phyloP scores from a whole-genome alignment of 1,140 invertebrate genomes.

The Diorhabda carinulata region DNA sequence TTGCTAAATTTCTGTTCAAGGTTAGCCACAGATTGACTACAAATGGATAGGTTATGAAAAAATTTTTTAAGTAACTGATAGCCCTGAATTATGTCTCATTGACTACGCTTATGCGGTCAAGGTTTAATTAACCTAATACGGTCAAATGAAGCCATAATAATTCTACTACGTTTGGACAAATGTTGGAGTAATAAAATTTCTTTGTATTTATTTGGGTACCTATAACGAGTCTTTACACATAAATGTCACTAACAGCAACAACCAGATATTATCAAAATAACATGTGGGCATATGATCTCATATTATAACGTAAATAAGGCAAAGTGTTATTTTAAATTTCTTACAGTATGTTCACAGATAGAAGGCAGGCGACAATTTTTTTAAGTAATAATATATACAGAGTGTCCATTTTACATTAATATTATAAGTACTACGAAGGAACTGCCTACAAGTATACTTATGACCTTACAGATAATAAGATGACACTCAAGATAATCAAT shows the following conservation, averaged over 20 bases:
- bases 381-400: no score
- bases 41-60: no score
- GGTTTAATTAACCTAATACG: neutral
- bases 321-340: neutral
- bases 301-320: neutral
- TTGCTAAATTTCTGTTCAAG: no score
- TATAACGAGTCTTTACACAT: neutral
- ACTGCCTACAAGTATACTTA: no score
- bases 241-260: neutral
- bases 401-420: no score
- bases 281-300: constrained; percentile 1
- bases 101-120: neutral
- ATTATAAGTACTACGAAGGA: no score
- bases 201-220: neutral
- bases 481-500: no score
- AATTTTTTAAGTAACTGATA: neutral
- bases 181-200: neutral
- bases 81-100: neutral
- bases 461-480: no score
- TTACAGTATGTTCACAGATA: neutral
- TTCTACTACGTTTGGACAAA: neutral
- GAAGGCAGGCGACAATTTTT: neutral
- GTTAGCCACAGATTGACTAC: no score
- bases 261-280: neutral
- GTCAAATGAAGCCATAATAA: neutral